phyloP scores from a whole-genome alignment of 2,113 vertebrate genomes.

The Hypanus sabinus region DNA sequence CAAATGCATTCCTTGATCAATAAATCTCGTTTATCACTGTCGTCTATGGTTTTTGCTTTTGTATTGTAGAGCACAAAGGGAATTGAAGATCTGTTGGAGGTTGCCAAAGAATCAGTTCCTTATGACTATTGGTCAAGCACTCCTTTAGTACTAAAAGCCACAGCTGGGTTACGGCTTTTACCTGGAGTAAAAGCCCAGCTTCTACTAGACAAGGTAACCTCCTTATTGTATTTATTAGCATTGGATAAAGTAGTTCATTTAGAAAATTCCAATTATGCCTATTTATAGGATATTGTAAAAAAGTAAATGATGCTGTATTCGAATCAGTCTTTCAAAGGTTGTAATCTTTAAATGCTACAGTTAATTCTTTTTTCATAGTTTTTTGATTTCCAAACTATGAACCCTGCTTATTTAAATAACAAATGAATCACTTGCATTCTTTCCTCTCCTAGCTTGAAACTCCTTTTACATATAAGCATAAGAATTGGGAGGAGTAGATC shows the following conservation, averaged over 20 bases:
- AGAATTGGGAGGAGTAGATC: too few relatives aligned
- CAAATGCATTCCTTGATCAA: background rate
- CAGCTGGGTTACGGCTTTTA: slow-evolving; percentile 80
- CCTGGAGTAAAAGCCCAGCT: slow-evolving; percentile 76
- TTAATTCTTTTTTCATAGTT: background rate
- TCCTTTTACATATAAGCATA: too few relatives aligned
- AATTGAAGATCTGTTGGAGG: slow-evolving; percentile 68
- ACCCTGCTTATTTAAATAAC: background rate
- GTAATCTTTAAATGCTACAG: background rate
- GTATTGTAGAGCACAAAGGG: slow-evolving; percentile 63
- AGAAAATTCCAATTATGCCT: background rate
- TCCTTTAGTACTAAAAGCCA: slow-evolving; percentile 81
- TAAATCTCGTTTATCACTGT: background rate
- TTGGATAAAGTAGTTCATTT: background rate
- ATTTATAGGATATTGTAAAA: background rate
- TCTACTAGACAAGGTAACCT: slow-evolving; percentile 68
- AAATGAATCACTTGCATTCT: background rate
- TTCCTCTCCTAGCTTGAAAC: background rate
- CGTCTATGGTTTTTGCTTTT: background rate
- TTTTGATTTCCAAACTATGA: background rate
- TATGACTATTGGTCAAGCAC: slow-evolving; percentile 64
- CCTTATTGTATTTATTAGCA: background rate
- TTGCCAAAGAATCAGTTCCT: slow-evolving; percentile 71
- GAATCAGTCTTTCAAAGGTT: background rate
- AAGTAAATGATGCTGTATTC: background rate